Percentiles rank a stretch among this genome's conserved stretches.
These are phyloP conservation scores for Pristionchus exspectatus DNA, from an alignment of 2,888 invertebrate species.

Conservation along the genomic window DNA sequence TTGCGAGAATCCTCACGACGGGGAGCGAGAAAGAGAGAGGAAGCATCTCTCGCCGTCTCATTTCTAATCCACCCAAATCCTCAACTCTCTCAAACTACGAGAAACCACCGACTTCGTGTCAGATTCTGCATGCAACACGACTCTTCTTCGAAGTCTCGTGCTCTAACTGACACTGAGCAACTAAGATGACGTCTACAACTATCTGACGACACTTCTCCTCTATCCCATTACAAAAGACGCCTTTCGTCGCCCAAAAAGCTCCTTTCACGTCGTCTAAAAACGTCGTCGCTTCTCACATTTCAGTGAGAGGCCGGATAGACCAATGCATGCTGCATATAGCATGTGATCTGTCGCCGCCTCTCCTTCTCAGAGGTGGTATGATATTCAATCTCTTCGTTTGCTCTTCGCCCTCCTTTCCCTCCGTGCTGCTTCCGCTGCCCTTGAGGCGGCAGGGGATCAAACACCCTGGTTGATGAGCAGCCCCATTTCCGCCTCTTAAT, in stretches of 20 bases:
- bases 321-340: conserved; percentile 24
- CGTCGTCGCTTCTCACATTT: conserved; percentile 1
- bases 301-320: not conserved
- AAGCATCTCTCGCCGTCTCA: conserved; percentile 4
- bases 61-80: not conserved
- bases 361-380: not conserved
- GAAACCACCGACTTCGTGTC: not conserved
- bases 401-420: not conserved
- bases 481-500: not conserved
- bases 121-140: conserved; percentile 18
- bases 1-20: conserved; percentile 15
- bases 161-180: not conserved
- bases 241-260: not conserved
- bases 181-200: not conserved
- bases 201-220: conserved; percentile 9
- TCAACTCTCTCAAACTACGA: not conserved
- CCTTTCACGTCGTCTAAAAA: not conserved
- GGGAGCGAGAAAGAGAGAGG: not conserved
- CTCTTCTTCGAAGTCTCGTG: not conserved
- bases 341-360: conserved; percentile 10
- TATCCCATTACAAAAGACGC: not conserved
- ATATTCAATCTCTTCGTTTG: conserved; percentile 34
- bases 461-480: not conserved
- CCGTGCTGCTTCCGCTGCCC: not conserved
- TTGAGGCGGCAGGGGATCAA: not conserved